A percentile compares a stretch with the other conserved stretches of the same genome.
Evolutionary conservation across 2,113 vertebrate genomes (phyloP).

Genomic region (Rhegmatorhina hoffmannsi): DNA sequence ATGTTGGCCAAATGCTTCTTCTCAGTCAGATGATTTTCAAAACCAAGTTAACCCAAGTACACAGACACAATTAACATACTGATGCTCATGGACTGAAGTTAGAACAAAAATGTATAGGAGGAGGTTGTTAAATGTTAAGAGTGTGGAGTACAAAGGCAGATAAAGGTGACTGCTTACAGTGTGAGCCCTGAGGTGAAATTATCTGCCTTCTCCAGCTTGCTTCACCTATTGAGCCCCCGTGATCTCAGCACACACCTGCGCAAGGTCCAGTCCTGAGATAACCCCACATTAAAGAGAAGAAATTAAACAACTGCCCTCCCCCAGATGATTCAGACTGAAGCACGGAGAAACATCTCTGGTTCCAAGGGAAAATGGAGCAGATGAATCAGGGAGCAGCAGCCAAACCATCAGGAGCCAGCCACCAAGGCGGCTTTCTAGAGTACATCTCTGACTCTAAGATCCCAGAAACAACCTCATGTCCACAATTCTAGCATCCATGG

Average conservation of each 20-base stretch:
- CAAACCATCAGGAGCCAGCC: background rate
- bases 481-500: background rate
- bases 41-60: background rate
- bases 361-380: background rate
- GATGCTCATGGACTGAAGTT: background rate
- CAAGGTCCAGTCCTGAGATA: background rate
- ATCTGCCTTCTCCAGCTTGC: background rate
- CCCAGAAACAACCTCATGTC: background rate
- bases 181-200: background rate
- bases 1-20: background rate
- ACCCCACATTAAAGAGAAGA: background rate
- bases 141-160: background rate
- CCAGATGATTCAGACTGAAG: background rate
- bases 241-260: rapidly evolving
- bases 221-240: background rate
- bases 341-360: background rate
- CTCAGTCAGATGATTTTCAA: background rate
- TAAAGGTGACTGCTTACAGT: background rate
- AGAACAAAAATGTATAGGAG: background rate
- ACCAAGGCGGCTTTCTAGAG: background rate
- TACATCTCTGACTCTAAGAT: background rate
- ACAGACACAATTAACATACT: background rate
- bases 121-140: background rate
- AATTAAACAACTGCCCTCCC: background rate
- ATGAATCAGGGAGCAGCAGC: background rate